These are phyloP conservation scores for Chironomus riparius DNA, from an alignment of 2,888 invertebrate genomes.

Conservation along the genomic window DNA sequence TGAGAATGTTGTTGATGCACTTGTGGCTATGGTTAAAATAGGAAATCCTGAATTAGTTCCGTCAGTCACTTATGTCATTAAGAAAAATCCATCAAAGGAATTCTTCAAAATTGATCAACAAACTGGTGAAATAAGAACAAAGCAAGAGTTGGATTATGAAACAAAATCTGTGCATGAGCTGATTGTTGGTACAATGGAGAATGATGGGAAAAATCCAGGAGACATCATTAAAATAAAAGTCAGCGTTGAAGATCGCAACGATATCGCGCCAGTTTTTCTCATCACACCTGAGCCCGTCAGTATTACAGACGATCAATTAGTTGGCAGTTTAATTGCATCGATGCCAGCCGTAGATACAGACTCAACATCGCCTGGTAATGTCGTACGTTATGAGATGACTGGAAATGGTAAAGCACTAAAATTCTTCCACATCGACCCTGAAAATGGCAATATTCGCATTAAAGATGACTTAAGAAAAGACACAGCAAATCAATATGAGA, in stretches of 20 bases:
- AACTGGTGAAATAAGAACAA: constrained; percentile 68
- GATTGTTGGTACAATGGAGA: constrained; percentile 74
- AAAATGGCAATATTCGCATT: constrained; percentile 71
- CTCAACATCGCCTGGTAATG: constrained; percentile 76
- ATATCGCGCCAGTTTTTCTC: constrained; percentile 79
- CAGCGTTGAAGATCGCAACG: constrained; percentile 66
- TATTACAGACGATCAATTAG: constrained; percentile 71
- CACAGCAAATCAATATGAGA: constrained; percentile 72
- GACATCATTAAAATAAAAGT: constrained; percentile 61
- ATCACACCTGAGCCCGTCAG: constrained; percentile 73
- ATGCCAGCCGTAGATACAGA: constrained; percentile 75
- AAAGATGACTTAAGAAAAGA: constrained; percentile 79
- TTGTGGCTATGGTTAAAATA: constrained; percentile 74
- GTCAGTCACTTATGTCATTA: constrained; percentile 73
- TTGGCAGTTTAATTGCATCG: constrained; percentile 70
- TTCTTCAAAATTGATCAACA: constrained; percentile 74
- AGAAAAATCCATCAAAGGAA: constrained; percentile 64
- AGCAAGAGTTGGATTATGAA: constrained; percentile 70
- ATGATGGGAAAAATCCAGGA: constrained; percentile 56
- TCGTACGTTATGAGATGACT: constrained; percentile 67
- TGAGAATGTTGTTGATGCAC: constrained; percentile 71
- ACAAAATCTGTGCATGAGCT: constrained; percentile 62
- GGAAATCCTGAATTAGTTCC: constrained; percentile 72
- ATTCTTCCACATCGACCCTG: constrained; percentile 81
- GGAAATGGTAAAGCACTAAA: constrained; percentile 72